Evolutionary conservation across 35 echinoderm and acorn worm genomes (phyloP), one percentile per base, ranked within the genome.

Genomic region (Lytechinus variegatus): DNA sequence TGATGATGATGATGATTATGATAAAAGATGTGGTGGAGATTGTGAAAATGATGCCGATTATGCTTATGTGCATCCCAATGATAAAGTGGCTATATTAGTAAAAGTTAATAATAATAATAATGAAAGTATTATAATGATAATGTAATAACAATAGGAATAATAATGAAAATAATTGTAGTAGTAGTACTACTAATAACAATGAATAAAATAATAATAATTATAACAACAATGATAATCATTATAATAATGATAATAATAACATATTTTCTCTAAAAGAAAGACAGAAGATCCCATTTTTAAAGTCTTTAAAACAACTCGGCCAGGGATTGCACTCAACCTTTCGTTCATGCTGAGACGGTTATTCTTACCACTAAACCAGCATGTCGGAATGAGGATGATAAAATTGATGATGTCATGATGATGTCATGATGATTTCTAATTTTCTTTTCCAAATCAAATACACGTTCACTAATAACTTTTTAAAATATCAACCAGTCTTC

Each of bases 1-100:
- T 89, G 87, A n/a, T 89, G 27, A 14, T 89, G 28, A 53, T 89
- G 87, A 89, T 89, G 24, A 89, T 89, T 27, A 89, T 89, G 27
- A 53, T 8, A 14, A 53, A 9, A 3, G 27, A 44, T 7, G 21
- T 89, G 10, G 27, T 89, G 28, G 21, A 5, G 12, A 8, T 89
- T 8, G 19, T 27, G 87, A 0, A 33, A 13, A 89, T 89, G 52
- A 51, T 89, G 87, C 5, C 19, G 87, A 53, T 89, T 27, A 90
- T 90, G 6, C 16, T 90, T 6, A 1, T 90, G 9, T 2, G 33
- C 28, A 90, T 90, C 0, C 1, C 52, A 8, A 90, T 90, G 27
- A 27, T 90, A 12, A 90, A 44, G 2, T 2, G 1, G 1, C 33
- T 44, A 44, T 24, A n/a, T 0, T 27, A n/a, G 16, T 28, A 21